phyloP scores from a whole-genome alignment of 53 echinoderm and acorn worm genomes.

The Pentamera pediparva region DNA sequence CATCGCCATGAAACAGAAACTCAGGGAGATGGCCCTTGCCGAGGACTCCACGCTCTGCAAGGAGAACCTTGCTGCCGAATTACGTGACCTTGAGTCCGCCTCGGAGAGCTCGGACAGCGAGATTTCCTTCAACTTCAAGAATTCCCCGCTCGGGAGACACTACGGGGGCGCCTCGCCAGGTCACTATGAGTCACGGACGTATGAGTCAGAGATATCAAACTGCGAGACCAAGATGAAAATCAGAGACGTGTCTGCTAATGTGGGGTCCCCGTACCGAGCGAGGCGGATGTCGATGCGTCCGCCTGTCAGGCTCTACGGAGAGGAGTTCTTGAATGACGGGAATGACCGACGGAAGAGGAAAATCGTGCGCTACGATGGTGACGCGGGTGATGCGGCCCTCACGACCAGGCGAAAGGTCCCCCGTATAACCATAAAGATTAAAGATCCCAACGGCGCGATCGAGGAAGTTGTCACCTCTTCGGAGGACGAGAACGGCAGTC shows the following conservation, averaged over 20 bases:
- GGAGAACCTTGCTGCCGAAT: background rate
- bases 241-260: conserved; percentile 58
- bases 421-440: conserved; percentile 76
- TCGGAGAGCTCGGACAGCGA: conserved; percentile 23
- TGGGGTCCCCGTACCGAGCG: conserved; percentile 23
- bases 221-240: conserved; percentile 89
- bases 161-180: background rate
- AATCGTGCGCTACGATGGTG: conserved; percentile 46
- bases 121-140: conserved; percentile 53
- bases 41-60: conserved; percentile 34
- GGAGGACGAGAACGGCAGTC: conserved; percentile 61
- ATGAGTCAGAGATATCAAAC: conserved; percentile 82
- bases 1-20: conserved; percentile 66
- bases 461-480: conserved; percentile 70
- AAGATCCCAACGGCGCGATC: conserved; percentile 68
- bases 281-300: conserved; percentile 25
- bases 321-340: background rate
- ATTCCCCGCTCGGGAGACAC: no score
- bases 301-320: background rate
- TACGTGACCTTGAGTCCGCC: background rate
- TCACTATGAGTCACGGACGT: conserved; percentile 35
- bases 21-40: conserved; percentile 43
- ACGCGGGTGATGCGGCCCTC: conserved; percentile 40
- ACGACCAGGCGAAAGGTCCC: conserved; percentile 58
- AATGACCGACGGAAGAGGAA: conserved; percentile 23